Evolutionary conservation across 2,888 invertebrate genomes (phyloP).

Genomic region (Stramonita haemastoma): DNA sequence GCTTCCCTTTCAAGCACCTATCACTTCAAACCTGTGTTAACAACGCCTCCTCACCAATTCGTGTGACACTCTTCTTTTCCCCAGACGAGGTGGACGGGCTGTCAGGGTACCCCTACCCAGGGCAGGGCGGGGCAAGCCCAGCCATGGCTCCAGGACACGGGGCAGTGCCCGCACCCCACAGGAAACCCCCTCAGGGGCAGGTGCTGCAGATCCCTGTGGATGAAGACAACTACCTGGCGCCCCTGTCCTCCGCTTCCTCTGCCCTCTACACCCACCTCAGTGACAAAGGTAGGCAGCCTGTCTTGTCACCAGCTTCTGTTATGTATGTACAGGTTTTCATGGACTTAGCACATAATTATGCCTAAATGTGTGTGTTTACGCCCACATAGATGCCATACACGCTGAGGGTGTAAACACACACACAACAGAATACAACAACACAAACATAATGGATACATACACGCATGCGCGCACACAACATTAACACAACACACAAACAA

Average conservation of each 20-base stretch:
- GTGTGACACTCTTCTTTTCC: background rate
- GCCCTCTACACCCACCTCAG: conserved; percentile 91
- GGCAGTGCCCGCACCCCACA: background rate
- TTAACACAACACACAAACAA: too few relatives aligned
- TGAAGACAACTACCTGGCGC: conserved; percentile 97
- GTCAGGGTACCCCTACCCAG: background rate
- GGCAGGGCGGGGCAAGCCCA: background rate
- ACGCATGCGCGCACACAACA: background rate
- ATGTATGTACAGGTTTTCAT: background rate
- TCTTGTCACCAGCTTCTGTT: too few relatives aligned
- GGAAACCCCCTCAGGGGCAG: conserved; percentile 3
- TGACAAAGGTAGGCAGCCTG: conserved; percentile 77
- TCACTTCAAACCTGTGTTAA: too few relatives aligned
- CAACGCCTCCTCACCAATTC: too few relatives aligned
- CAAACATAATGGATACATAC: background rate
- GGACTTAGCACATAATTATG: background rate
- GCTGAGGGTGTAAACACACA: background rate
- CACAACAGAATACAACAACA: too few relatives aligned
- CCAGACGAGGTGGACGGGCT: conserved; percentile 50
- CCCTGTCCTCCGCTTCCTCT: conserved; percentile 84
- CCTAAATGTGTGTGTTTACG: background rate
- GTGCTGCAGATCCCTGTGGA: conserved; percentile 85
- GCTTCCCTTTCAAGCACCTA: too few relatives aligned
- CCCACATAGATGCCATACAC: background rate
- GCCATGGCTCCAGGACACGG: background rate